Evolutionary conservation across 2,888 invertebrate species (phyloP).

Genomic region (Philereme vetulata): DNA sequence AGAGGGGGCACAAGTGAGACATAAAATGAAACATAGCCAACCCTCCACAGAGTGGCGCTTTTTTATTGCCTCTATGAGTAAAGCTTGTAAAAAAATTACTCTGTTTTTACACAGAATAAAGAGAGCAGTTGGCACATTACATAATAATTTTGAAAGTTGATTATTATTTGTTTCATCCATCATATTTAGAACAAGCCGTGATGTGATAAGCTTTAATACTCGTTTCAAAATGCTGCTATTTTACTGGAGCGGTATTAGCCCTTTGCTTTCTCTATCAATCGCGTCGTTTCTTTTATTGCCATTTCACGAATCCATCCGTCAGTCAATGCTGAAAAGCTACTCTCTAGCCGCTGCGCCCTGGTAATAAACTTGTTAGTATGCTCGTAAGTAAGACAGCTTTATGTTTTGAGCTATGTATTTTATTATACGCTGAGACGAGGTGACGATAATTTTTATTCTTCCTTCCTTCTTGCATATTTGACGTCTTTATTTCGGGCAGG

Average conservation of each 20-base stretch:
- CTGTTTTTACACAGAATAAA: conserved; percentile 20
- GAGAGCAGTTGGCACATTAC: conserved; percentile 8
- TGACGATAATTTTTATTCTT: conserved; percentile 67
- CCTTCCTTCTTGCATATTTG: conserved; percentile 57
- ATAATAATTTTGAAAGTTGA: not conserved
- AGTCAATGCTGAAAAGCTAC: not conserved
- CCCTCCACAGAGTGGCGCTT: conserved; percentile 61
- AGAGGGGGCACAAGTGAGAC: conserved; percentile 52
- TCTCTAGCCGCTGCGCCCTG: not conserved
- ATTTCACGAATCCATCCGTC: not conserved
- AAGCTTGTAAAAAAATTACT: conserved; percentile 77
- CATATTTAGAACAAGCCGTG: not conserved
- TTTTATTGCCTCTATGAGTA: conserved; percentile 79
- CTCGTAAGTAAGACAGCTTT: conserved; percentile 10
- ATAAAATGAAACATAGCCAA: conserved; percentile 73
- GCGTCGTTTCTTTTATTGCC: not conserved
- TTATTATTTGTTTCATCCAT: not conserved
- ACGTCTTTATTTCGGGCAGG: conserved; percentile 52
- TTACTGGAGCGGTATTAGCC: not conserved
- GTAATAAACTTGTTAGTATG: conserved; percentile 6
- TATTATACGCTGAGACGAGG: conserved; percentile 55
- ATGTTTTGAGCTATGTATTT: conserved; percentile 33
- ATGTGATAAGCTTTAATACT: no score
- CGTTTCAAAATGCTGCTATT: no score
- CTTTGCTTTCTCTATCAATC: not conserved